Evolutionary conservation across 2,888 invertebrate genomes (phyloP).

Genomic region (Rhimphoctona megacephalus): DNA sequence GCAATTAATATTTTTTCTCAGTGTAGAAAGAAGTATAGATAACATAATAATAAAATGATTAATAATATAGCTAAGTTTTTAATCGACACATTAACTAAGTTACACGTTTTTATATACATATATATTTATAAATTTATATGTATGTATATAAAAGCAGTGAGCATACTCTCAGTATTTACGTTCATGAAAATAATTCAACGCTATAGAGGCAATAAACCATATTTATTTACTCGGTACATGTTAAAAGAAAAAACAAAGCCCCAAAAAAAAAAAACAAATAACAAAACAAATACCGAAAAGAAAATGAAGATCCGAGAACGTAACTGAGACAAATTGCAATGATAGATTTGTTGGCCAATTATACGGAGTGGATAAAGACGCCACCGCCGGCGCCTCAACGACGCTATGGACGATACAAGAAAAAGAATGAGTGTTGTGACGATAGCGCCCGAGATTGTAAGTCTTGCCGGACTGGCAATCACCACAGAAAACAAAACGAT

Average conservation of each 20-base stretch:
- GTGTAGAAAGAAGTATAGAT: conserved; percentile 5
- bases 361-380: conserved; percentile 82
- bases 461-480: conserved; percentile 77
- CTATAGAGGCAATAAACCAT: conserved; percentile 13
- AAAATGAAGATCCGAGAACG: conserved; percentile 40
- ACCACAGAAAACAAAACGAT: conserved; percentile 63
- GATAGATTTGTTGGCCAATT: conserved; percentile 81
- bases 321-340: conserved; percentile 75
- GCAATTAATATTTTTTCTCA: no score
- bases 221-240: background rate
- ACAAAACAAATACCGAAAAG: conserved; percentile 31
- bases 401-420: conserved; percentile 84
- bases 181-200: conserved; percentile 11
- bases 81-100: conserved; percentile 45
- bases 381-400: conserved; percentile 76
- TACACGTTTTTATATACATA: background rate
- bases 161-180: conserved; percentile 38
- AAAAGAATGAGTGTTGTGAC: conserved; percentile 85
- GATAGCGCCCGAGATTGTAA: conserved; percentile 84
- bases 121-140: background rate
- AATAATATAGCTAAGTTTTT: conserved; percentile 42
- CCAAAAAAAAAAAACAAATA: conserved; percentile 9
- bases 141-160: conserved; percentile 29
- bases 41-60: conserved; percentile 11
- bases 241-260: background rate